Evolutionary conservation across 2,888 invertebrate genomes (phyloP).

Genomic region (Trachelus iudaicus): DNA sequence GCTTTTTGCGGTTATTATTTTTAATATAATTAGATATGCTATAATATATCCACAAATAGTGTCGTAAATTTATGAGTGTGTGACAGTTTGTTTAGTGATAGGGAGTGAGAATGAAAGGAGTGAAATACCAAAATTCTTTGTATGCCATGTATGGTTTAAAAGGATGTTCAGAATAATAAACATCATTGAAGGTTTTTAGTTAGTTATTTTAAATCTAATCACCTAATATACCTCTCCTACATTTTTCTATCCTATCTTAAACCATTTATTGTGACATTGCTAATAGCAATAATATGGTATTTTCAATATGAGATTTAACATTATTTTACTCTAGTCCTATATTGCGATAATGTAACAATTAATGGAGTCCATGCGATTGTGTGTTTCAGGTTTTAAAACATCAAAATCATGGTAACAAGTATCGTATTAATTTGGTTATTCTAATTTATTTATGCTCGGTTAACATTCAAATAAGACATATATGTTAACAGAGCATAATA

Average conservation of each 20-base stretch:
- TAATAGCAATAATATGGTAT: too few relatives aligned
- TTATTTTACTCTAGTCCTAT: too few relatives aligned
- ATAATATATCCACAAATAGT: too few relatives aligned
- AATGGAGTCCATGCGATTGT: slow-evolving; percentile 58
- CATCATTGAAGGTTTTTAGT: slow-evolving; percentile 58
- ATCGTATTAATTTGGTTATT: slow-evolving; percentile 49
- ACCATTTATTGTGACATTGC: too few relatives aligned
- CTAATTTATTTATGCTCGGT: slow-evolving; percentile 32
- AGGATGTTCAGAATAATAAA: slow-evolving; percentile 57
- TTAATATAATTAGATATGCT: too few relatives aligned
- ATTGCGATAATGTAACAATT: slow-evolving; percentile 15
- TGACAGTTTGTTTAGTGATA: slow-evolving; percentile 19
- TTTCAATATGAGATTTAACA: too few relatives aligned
- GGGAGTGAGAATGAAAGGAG: slow-evolving; percentile 42
- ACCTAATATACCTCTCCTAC: slow-evolving; percentile 28
- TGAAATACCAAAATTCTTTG: slow-evolving; percentile 40
- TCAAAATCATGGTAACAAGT: slow-evolving; percentile 63
- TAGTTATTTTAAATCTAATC: slow-evolving; percentile 59
- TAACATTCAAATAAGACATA: too few relatives aligned
- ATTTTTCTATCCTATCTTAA: too few relatives aligned
- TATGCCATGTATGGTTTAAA: slow-evolving; percentile 55
- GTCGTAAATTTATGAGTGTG: too few relatives aligned
- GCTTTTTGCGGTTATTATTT: too few relatives aligned
- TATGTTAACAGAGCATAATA: too few relatives aligned
- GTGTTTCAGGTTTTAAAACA: slow-evolving; percentile 64